Evolutionary conservation across 2,113 vertebrate genomes (phyloP).

Genomic region (Elgaria multicarinata): DNA sequence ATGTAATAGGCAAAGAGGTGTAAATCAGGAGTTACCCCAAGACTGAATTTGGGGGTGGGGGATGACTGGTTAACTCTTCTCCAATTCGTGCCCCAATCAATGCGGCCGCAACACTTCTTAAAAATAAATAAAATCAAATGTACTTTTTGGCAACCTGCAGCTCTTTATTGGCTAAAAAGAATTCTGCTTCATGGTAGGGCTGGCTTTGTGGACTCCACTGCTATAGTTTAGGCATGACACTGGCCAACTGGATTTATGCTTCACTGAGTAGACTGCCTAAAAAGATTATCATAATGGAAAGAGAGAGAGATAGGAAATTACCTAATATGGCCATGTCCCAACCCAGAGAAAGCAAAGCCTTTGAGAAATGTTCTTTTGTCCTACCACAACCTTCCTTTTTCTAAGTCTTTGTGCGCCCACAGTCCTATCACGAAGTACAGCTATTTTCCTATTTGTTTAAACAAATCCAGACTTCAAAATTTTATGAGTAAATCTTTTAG

Average conservation of each 20-base stretch:
- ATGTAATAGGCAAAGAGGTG: neutral
- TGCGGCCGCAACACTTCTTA: neutral
- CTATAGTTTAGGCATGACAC: neutral
- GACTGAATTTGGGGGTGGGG: neutral
- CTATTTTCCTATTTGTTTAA: conserved; percentile 27
- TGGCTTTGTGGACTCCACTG: conserved; percentile 8
- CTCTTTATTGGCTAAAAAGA: neutral
- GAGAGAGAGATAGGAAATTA: neutral
- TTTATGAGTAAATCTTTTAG: conserved; percentile 44
- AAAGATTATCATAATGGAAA: conserved; percentile 16
- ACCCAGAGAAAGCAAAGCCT: neutral
- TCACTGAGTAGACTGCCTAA: conserved; percentile 16
- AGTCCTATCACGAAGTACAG: conserved; percentile 18
- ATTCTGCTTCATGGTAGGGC: neutral
- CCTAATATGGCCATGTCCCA: conserved; percentile 1
- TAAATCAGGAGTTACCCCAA: neutral
- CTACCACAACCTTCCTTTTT: neutral
- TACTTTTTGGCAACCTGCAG: neutral
- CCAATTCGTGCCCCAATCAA: neutral
- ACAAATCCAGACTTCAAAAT: conserved; percentile 34
- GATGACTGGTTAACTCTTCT: neutral
- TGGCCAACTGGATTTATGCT: neutral
- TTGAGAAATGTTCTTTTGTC: neutral
- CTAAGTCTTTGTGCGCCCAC: neutral
- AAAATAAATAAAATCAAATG: conserved; percentile 20